A percentile compares a stretch with the other conserved stretches of the same genome.
phyloP scores from a whole-genome alignment of 2,113 vertebrate genomes.

The Pitta sordida region DNA sequence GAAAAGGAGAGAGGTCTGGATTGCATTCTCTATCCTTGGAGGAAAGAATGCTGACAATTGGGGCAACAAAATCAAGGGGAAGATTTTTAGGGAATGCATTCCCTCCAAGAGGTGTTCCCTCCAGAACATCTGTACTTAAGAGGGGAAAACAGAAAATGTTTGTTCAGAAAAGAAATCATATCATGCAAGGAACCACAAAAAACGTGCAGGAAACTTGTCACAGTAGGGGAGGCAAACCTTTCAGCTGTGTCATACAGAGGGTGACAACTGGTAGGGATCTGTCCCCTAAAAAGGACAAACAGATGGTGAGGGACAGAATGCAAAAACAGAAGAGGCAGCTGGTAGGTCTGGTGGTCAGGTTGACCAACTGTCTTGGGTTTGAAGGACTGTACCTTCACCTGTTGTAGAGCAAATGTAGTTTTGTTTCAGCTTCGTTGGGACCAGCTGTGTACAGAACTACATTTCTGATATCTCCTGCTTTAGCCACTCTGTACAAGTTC shows the following conservation, averaged over 20 bases:
- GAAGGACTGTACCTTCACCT: background rate
- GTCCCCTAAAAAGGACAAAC: background rate
- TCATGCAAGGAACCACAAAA: background rate
- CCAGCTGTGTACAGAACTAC: fast-evolving
- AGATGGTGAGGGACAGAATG: background rate
- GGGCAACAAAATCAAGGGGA: background rate
- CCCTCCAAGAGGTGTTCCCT: background rate
- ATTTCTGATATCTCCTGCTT: background rate
- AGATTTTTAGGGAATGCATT: background rate
- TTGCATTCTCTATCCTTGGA: background rate
- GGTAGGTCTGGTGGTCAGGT: background rate
- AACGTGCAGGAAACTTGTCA: background rate
- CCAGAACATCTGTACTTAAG: background rate
- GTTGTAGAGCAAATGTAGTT: background rate
- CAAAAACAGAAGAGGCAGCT: background rate
- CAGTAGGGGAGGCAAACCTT: background rate
- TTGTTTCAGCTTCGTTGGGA: background rate
- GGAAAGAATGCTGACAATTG: background rate
- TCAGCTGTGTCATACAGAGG: background rate
- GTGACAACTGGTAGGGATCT: background rate
- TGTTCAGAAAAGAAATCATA: background rate
- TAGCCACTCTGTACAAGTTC: background rate
- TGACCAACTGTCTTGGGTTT: background rate
- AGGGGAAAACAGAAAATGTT: background rate
- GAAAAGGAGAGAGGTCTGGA: background rate